Conservation (phyloP, 1,140 invertebrate species). For the Drosophila parabipectinata region DNA sequence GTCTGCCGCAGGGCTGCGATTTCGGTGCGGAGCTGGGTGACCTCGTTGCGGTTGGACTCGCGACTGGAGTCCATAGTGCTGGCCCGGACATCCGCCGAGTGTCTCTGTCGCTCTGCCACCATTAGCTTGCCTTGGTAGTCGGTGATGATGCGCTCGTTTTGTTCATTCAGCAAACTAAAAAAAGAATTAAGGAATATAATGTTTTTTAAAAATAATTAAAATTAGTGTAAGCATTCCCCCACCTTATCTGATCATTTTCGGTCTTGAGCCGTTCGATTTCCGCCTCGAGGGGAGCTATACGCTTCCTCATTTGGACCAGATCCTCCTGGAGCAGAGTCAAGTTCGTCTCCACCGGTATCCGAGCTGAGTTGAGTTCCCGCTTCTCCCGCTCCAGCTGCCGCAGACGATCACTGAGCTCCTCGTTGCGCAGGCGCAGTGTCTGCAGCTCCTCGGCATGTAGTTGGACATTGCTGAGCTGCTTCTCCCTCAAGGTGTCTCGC, state of each 20-base stretch:
- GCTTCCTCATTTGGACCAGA: constrained; percentile 53
- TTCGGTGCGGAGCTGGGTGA: constrained; percentile 61
- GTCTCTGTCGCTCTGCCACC: constrained; percentile 64
- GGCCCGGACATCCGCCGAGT: constrained; percentile 59
- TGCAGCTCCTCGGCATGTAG: constrained; percentile 67
- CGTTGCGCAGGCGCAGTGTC: constrained; percentile 52
- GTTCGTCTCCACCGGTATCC: constrained; percentile 67
- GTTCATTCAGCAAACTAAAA: constrained; percentile 73
- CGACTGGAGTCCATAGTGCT: constrained; percentile 68
- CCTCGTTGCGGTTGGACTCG: constrained; percentile 59
- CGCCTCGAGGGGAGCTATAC: constrained; percentile 32
- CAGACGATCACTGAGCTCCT: constrained; percentile 58
- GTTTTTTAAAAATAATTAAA: background rate
- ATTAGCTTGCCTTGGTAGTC: constrained; percentile 70
- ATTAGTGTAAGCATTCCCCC: background rate
- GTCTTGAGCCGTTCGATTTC: constrained; percentile 53
- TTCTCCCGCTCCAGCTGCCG: constrained; percentile 69
- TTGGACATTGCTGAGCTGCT: constrained; percentile 58
- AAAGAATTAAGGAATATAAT: background rate
- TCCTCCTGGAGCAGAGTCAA: constrained; percentile 69
- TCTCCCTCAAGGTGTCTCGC: constrained; percentile 69
- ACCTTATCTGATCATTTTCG: constrained; percentile 72
- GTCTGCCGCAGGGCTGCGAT: constrained; percentile 64
- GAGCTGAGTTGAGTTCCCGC: constrained; percentile 62
- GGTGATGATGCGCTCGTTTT: constrained; percentile 74